Percentiles rank a stretch among this genome's conserved stretches.
Evolutionary conservation across 1,140 invertebrate genomes (phyloP).

Genomic region (Littorina saxatilis): DNA sequence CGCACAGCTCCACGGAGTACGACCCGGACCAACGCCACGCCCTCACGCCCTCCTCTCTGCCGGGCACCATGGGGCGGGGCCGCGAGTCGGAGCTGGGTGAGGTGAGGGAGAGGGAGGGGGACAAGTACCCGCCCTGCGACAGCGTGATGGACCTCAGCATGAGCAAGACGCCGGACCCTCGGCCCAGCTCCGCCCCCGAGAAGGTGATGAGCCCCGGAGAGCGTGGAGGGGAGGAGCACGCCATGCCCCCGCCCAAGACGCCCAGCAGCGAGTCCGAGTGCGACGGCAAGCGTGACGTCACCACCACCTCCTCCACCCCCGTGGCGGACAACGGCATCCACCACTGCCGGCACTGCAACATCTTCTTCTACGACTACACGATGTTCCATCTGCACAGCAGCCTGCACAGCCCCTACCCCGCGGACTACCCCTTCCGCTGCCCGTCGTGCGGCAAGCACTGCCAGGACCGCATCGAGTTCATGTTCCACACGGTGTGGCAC

Average conservation of each 20-base stretch:
- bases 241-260: conserved; percentile 47
- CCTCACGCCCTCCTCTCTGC: conserved; percentile 21
- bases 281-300: conserved; percentile 52
- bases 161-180: conserved; percentile 56
- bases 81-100: background rate
- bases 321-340: conserved; percentile 66
- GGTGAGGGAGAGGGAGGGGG: conserved; percentile 1
- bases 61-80: background rate
- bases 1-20: conserved; percentile 5
- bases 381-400: conserved; percentile 72
- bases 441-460: conserved; percentile 69
- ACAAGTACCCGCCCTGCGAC: conserved; percentile 50
- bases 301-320: conserved; percentile 55
- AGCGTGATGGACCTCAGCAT: conserved; percentile 70
- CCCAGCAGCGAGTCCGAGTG: conserved; percentile 62
- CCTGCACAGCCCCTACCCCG: conserved; percentile 67
- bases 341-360: conserved; percentile 71
- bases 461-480: conserved; percentile 72
- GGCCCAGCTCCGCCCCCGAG: conserved; percentile 34
- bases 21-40: conserved; percentile 14
- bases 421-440: conserved; percentile 67
- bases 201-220: background rate
- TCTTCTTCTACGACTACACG: conserved; percentile 71
- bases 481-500: conserved; percentile 73
- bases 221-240: conserved; percentile 15